Evolutionary conservation across 2,888 invertebrate species (phyloP), one percentile per base, ranked within the genome.

Genomic region (Halocaridina rubra): DNA sequence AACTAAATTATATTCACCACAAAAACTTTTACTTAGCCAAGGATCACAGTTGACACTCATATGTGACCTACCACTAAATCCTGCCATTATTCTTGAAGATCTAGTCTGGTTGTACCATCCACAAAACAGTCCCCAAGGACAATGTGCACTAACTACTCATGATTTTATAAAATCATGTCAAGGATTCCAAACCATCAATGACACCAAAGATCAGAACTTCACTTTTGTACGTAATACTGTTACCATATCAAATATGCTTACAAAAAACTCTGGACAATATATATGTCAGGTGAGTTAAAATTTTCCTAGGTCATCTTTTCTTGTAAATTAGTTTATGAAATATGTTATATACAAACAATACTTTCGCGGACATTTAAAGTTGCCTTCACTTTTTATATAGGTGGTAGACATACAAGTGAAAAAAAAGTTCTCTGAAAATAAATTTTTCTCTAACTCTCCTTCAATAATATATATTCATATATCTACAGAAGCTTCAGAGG

Each of bases 281-380:
- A 72, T 82, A 59, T 82, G 82, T 78, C 82, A 82, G 78, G 82
- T 82, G 5, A 30, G 82, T 80, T 30, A n/a, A n/a, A n/a, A n/a
- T n/a, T n/a, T n/a, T n/a, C n/a, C n/a, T n/a, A n/a, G n/a, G n/a
- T n/a, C n/a, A n/a, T n/a, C n/a, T n/a, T n/a, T n/a, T n/a, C n/a
- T n/a, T n/a, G n/a, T n/a, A n/a, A n/a, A n/a, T n/a, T n/a, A n/a
- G n/a, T n/a, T n/a, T n/a, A n/a, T n/a, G n/a, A n/a, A n/a, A n/a
- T n/a, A n/a, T n/a, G n/a, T n/a, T n/a, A n/a, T n/a, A n/a, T n/a
- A n/a, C n/a, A n/a, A n/a, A n/a, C n/a, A n/a, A n/a, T n/a, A n/a
- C n/a, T n/a, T n/a, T n/a, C n/a, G n/a, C n/a, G n/a, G n/a, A n/a
- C n/a, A n/a, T n/a, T n/a, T n/a, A n/a, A n/a, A n/a, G n/a, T n/a